Evolutionary conservation across 2,797 vertebrate species (phyloP).

Genomic region (Moxostoma hubbsi): DNA sequence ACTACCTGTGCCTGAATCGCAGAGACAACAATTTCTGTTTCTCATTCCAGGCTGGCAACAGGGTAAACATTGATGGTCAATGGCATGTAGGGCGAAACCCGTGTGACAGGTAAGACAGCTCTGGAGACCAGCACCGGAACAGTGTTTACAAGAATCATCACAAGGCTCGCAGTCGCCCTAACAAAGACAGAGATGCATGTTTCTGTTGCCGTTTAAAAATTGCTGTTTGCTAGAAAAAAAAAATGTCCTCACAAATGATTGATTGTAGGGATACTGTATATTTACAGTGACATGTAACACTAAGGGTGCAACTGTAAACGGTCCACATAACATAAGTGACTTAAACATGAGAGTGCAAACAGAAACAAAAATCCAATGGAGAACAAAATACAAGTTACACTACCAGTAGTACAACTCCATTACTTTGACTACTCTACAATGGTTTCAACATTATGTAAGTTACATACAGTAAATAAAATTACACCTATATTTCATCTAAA

Average conservation of each 20-base stretch:
- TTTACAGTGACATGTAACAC: too few relatives aligned
- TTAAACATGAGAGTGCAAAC: too few relatives aligned
- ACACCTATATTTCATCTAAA: too few relatives aligned
- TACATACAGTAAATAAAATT: too few relatives aligned
- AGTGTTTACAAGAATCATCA: conserved; percentile 77
- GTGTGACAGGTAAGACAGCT: conserved; percentile 78
- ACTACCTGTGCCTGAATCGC: conserved; percentile 76
- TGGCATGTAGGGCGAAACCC: conserved; percentile 75
- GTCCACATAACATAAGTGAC: too few relatives aligned
- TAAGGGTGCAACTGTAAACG: too few relatives aligned
- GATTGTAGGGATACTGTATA: not conserved
- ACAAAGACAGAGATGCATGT: not conserved
- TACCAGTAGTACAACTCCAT: too few relatives aligned
- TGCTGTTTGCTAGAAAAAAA: not conserved
- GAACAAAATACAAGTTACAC: too few relatives aligned
- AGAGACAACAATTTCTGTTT: conserved; percentile 77
- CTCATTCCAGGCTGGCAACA: conserved; percentile 73
- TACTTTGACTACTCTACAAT: too few relatives aligned
- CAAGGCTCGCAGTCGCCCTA: conserved; percentile 67
- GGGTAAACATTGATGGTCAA: conserved; percentile 73
- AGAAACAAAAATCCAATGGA: too few relatives aligned
- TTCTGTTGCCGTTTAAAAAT: not conserved
- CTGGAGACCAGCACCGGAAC: conserved; percentile 71
- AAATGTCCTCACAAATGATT: not conserved
- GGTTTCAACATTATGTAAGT: too few relatives aligned